Base-by-base conservation (phyloP, 2,113 vertebrate genomes). In the Lophius piscatorius region DNA sequence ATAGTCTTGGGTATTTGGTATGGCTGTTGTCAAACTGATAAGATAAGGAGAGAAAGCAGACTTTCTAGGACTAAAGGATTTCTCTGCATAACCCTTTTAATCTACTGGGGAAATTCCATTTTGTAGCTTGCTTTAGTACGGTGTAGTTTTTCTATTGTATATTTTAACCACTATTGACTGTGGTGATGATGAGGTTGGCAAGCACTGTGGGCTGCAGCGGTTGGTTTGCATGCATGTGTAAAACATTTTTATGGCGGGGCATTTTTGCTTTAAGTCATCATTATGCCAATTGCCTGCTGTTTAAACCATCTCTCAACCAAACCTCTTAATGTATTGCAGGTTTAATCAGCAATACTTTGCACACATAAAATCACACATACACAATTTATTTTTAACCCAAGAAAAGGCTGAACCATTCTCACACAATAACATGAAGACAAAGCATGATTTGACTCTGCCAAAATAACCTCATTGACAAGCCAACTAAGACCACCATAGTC, bases 321-420 rank as follows among this genome's bases (percentile, higher is more conserved):
- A 76, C 72, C 74, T 77, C 70, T 87, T 78, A 77, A 80, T 83
- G 82, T 65, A 71, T 80, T 86, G 76, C 74, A 63, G 72, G 79
- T 81, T 84, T 51, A 82, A 75, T 83, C 75, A 77, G 82, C 82
- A 84, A 75, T 87, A 84, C 70, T 59, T 50, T 24, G 14, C 63
- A 60, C 71, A 52, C 44, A 31, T 48, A 54, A 48, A 44, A 41
- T 45, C 61, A 57, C 67, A 45, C 42, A 34, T 49, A 48, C 57
- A 78, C 80, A 70, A 85, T 87, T 84, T 83, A 68, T 60, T 84
- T 85, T 87, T 88, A 88, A 87, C 82, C 82, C 76, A 73, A 67
- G 78, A 74, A 82, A 76, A 81, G 79, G 69, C 75, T 70, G 71
- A 56, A 66, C 65, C 52, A 35, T 82, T 81, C 81, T 77, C 82